phyloP scores from a whole-genome alignment of 1,140 invertebrate genomes.

The Pachypeltis micranthus region DNA sequence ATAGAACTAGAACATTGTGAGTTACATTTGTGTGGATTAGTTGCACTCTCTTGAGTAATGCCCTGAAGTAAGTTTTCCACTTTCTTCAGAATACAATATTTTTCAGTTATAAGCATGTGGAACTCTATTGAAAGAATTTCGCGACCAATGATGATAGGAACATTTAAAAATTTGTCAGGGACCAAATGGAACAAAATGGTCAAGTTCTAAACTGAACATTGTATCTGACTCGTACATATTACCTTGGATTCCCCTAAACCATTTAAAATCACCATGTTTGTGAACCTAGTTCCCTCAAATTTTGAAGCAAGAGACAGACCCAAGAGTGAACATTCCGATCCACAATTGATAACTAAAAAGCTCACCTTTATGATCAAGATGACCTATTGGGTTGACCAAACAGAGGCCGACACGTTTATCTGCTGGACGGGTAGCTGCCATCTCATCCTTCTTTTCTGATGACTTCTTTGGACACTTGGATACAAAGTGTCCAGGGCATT shows the following conservation, averaged over 20 bases:
- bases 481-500: no score
- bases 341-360: no score
- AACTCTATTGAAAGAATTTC: slow-evolving; percentile 16
- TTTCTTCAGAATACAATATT: not conserved
- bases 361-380: no score
- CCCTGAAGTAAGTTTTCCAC: not conserved
- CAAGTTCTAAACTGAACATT: not conserved
- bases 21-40: not conserved
- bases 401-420: slow-evolving; percentile 1
- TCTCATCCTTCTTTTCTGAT: no score
- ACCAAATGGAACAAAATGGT: not conserved
- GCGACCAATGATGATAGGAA: slow-evolving; percentile 11
- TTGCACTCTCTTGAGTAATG: not conserved
- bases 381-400: slow-evolving; percentile 14
- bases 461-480: no score
- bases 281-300: slow-evolving; percentile 2
- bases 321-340: no score
- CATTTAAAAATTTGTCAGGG: not conserved
- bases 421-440: no score
- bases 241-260: not conserved
- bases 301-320: no score
- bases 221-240: not conserved
- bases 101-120: slow-evolving; percentile 5
- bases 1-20: not conserved
- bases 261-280: not conserved